Percentiles rank a stretch among this genome's conserved stretches.
Conservation (phyloP, 2,888 invertebrate genomes). For the Cephus rjabovi region DNA sequence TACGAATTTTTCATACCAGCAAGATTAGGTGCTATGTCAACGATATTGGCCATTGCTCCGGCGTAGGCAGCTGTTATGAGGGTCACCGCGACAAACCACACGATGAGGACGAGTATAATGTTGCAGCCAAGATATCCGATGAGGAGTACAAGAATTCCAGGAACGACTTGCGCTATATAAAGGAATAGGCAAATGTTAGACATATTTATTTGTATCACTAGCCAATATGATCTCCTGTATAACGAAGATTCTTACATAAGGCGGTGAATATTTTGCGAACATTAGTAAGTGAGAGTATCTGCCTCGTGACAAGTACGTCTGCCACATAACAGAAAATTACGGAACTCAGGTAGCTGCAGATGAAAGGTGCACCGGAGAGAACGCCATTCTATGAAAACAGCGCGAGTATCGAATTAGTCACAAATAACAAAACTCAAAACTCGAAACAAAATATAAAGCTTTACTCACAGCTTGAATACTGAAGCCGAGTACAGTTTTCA, state of each 20-base stretch:
- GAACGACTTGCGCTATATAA: conserved; percentile 74
- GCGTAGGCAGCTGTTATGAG: conserved; percentile 80
- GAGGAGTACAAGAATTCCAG: conserved; percentile 73
- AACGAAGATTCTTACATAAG: conserved; percentile 64
- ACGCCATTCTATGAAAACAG: conserved; percentile 72
- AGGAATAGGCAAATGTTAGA: not conserved
- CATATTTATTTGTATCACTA: not conserved
- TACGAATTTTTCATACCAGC: conserved; percentile 69
- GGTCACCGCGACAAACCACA: conserved; percentile 79
- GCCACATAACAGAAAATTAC: conserved; percentile 78
- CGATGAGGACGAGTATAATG: conserved; percentile 70
- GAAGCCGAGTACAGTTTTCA: conserved; percentile 77
- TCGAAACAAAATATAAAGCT: not conserved
- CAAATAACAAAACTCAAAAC: not conserved
- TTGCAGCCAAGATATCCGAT: conserved; percentile 76
- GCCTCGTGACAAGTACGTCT: conserved; percentile 72
- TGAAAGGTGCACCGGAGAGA: conserved; percentile 76
- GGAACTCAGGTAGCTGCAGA: conserved; percentile 77
- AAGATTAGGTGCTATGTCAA: conserved; percentile 83
- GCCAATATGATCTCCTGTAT: not conserved
- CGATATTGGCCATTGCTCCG: conserved; percentile 81
- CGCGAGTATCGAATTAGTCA: not conserved
- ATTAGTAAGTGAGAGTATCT: conserved; percentile 73
- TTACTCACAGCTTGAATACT: conserved; percentile 73
- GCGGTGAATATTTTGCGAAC: conserved; percentile 78